Percentiles rank a stretch among this genome's conserved stretches.
Conservation (phyloP, 2,888 invertebrate species). For the Pterobdella sp. region DNA sequence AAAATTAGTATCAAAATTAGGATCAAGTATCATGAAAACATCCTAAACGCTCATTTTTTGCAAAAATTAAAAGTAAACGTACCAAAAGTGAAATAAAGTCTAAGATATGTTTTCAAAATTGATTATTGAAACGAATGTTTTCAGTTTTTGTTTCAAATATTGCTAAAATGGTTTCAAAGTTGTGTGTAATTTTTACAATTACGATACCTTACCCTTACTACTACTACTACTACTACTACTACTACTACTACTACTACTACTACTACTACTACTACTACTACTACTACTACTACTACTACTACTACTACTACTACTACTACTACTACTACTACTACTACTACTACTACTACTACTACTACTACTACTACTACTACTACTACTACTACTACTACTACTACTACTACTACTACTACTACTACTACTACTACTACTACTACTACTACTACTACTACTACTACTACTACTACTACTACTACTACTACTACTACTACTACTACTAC, state of each 20-base stretch:
- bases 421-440: conserved; percentile 31
- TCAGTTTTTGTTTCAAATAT: too few relatives aligned
- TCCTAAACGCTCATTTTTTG: too few relatives aligned
- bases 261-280: conserved; percentile 14
- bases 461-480: conserved; percentile 28
- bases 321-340: conserved; percentile 32
- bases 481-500: conserved; percentile 30
- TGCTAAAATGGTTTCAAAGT: too few relatives aligned
- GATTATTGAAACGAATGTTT: too few relatives aligned
- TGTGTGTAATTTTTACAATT: too few relatives aligned
- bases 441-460: conserved; percentile 32
- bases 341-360: conserved; percentile 32
- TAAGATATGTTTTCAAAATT: too few relatives aligned
- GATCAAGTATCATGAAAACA: too few relatives aligned
- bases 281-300: conserved; percentile 8
- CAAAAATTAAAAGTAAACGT: too few relatives aligned
- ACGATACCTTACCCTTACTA: conserved; percentile 13
- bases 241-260: conserved; percentile 16
- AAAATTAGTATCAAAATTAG: too few relatives aligned
- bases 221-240: conserved; percentile 8
- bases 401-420: conserved; percentile 32
- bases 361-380: conserved; percentile 31
- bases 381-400: conserved; percentile 31
- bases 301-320: conserved; percentile 31
- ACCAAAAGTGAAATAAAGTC: too few relatives aligned